Evolutionary conservation across 2,797 vertebrate genomes (phyloP), one percentile per base, ranked within the genome.

Genomic region (Sebastolobus alascanus): DNA sequence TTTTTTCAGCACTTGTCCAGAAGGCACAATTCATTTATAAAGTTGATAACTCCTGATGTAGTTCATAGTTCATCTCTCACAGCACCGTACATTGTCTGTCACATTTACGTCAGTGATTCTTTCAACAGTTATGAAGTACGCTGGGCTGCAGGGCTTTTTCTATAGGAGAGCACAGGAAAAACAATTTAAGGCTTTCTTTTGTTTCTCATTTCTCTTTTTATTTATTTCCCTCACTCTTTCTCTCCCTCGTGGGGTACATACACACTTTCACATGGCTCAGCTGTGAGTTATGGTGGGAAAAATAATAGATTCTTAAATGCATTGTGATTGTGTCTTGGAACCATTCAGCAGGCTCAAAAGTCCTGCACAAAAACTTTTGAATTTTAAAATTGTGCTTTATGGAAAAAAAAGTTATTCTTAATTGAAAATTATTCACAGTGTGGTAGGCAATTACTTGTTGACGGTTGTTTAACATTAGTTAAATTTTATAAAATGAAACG

Each of bases 41-140:
- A 81, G 63, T 25, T 29, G 31, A 81, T 79, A 65, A 65, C 22
- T 66, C 58, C 9, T 55, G 13, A 56, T 37, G 43, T 70, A 12
- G 25, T 67, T 69, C 56, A 33, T 10, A 43, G 43, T 46, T 18
- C 0, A 46, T 37, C 38, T 25, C 56, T 83, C 73, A 85, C 67
- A 61, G 58, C 31, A 16, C 46, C 7, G 4, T 69, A 25, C 8
- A 43, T 67, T 85, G 55, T 88, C 75, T 74, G 59, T 75, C 76
- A 70, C 69, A 67, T 61, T 81, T 68, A 43, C n/a, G 25, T 60
- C 78, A 86, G 87, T 75, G 80, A 89, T 84, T 82, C 22, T 43
- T 73, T 31, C 9, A 52, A 69, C 71, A 63, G 74, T 82, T 85
- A 65, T 73, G 46, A 85, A 79, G 29, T 66, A 25, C 5, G 9